Percentiles rank a stretch among this genome's conserved stretches.
Evolutionary conservation across 2,113 vertebrate genomes (phyloP).

Genomic region (Tragulus kanchil): DNA sequence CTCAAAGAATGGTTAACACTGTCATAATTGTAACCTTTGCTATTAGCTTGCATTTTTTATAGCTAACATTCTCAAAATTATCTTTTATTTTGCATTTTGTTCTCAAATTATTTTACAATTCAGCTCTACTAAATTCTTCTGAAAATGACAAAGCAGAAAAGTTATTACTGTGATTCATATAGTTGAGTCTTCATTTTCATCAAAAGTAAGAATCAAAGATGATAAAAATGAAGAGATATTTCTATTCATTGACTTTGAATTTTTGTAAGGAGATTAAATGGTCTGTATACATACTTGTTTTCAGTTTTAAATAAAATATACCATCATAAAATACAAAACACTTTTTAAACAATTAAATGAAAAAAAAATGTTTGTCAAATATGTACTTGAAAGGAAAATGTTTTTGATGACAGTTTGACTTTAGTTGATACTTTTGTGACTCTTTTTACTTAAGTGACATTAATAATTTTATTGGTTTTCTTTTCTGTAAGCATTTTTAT

Average conservation of each 20-base stretch:
- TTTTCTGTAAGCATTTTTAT: conserved; percentile 40
- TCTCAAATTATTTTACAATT: conserved; percentile 20
- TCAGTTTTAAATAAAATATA: conserved; percentile 41
- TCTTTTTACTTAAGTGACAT: conserved; percentile 37
- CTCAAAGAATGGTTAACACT: background rate
- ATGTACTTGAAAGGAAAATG: conserved; percentile 28
- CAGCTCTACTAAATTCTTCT: conserved; percentile 1
- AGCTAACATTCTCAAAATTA: conserved; percentile 21
- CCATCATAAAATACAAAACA: conserved; percentile 31
- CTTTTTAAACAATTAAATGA: conserved; percentile 10
- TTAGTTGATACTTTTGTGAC: background rate
- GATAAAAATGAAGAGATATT: background rate
- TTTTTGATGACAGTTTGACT: conserved; percentile 5
- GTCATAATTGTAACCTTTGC: background rate
- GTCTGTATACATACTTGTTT: background rate
- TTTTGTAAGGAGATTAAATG: conserved; percentile 18
- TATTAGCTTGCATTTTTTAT: conserved; percentile 17
- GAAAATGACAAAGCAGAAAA: conserved; percentile 8
- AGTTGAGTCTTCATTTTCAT: conserved; percentile 26
- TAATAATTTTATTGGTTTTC: conserved; percentile 24
- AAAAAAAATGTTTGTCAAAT: background rate
- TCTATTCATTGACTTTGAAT: conserved; percentile 29
- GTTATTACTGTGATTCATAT: background rate
- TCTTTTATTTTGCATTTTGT: conserved; percentile 4
- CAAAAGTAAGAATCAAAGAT: conserved; percentile 30